Percentiles rank a stretch among this genome's conserved stretches.
Conservation (phyloP, 2,797 vertebrate genomes). For the Monodelphis domestica region DNA sequence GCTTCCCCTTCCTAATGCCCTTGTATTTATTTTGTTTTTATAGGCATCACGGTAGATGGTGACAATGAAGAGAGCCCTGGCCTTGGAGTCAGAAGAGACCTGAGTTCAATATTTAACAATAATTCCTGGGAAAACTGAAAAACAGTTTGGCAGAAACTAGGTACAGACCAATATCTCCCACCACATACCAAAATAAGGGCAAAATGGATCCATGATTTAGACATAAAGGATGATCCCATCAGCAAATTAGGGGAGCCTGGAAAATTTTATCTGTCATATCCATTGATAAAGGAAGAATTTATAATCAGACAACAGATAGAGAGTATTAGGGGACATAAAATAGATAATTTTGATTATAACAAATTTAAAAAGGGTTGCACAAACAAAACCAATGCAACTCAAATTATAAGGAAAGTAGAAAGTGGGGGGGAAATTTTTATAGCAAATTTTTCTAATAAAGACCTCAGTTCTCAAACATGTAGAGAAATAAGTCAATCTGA, state of each 20-base stretch:
- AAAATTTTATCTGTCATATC: not conserved
- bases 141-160: not conserved
- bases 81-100: too few species aligned
- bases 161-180: not conserved
- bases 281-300: not conserved
- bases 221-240: not conserved
- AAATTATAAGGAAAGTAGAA: slow-evolving; percentile 23
- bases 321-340: not conserved
- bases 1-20: too few species aligned
- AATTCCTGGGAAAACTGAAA: not conserved
- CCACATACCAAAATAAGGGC: slow-evolving; percentile 5
- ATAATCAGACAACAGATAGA: not conserved
- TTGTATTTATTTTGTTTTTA: too few species aligned
- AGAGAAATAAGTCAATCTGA: not conserved
- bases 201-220: not conserved
- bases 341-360: not conserved
- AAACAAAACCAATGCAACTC: not conserved
- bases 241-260: slow-evolving; percentile 13
- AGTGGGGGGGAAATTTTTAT: not conserved
- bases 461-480: not conserved
- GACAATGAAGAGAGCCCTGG: too few species aligned
- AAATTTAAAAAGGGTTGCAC: slow-evolving; percentile 36
- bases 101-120: slow-evolving; percentile 3
- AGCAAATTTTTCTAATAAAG: not conserved
- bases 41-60: too few species aligned